These are phyloP conservation scores for Orthosia cruda DNA, from an alignment of 2,888 invertebrate species.

Conservation along the genomic window DNA sequence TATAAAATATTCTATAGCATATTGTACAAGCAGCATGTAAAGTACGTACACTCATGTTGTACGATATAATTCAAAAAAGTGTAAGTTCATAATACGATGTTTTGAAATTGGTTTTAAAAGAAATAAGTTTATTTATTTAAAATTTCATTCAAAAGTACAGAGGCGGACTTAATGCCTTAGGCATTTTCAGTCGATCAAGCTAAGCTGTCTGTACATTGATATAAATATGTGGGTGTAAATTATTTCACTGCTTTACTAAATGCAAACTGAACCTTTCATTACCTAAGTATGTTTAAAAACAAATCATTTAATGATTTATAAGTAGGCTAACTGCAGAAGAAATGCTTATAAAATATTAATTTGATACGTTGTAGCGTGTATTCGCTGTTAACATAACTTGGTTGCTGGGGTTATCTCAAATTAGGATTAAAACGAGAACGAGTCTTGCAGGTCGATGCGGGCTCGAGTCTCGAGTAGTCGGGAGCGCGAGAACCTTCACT, in stretches of 20 bases:
- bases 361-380: background rate
- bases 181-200: no score
- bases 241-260: background rate
- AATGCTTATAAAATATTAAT: background rate
- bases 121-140: no score
- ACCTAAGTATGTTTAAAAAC: background rate
- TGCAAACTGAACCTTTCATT: background rate
- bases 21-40: background rate
- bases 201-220: no score
- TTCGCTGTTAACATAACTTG: constrained; percentile 19
- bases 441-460: constrained; percentile 80
- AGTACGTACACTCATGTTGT: background rate
- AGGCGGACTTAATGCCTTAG: no score
- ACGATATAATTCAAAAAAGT: no score
- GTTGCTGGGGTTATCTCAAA: constrained; percentile 22
- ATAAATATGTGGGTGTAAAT: constrained; percentile 21
- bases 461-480: constrained; percentile 68
- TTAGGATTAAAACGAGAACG: constrained; percentile 79
- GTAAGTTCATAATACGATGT: no score
- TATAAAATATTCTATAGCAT: background rate
- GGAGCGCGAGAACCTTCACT: constrained; percentile 81
- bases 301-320: background rate
- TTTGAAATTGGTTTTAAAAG: no score
- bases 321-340: background rate
- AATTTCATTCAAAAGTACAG: no score